Conservation (phyloP, 1,140 invertebrate genomes). For the Euborellia annulipes region DNA sequence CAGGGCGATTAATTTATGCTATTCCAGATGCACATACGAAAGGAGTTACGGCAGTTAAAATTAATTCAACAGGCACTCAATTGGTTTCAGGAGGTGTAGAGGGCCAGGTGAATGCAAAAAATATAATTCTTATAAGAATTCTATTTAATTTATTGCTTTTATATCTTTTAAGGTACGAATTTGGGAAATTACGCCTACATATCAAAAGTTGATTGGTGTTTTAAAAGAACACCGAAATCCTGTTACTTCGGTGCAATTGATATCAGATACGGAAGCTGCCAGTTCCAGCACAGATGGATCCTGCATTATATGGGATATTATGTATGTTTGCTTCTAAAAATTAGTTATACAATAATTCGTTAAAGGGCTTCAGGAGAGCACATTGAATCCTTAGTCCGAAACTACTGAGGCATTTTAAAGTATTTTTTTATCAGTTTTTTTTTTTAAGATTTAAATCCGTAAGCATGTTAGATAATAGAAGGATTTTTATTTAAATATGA, state of each 20-base stretch:
- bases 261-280: constrained; percentile 60
- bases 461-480: too few relatives aligned
- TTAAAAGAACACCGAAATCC: constrained; percentile 81
- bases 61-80: constrained; percentile 48
- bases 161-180: constrained; percentile 41
- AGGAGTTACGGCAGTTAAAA: constrained; percentile 60
- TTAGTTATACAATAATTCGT: background rate
- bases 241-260: constrained; percentile 65
- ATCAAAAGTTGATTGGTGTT: constrained; percentile 45
- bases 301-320: constrained; percentile 80
- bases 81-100: constrained; percentile 77
- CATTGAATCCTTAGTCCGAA: too few relatives aligned
- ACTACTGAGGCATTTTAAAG: too few relatives aligned
- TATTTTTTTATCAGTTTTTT: too few relatives aligned
- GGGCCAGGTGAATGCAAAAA: constrained; percentile 43
- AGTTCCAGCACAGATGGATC: constrained; percentile 79
- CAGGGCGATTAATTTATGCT: constrained; percentile 57
- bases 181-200: constrained; percentile 48
- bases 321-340: constrained; percentile 27
- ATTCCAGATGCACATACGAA: constrained; percentile 77
- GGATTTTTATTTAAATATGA: too few relatives aligned
- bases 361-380: too few relatives aligned
- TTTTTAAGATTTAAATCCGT: too few relatives aligned
- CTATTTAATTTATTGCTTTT: constrained; percentile 4
- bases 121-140: constrained; percentile 1